Base-by-base conservation (phyloP, 2,888 invertebrate species). In the Bellardia pandia region DNA sequence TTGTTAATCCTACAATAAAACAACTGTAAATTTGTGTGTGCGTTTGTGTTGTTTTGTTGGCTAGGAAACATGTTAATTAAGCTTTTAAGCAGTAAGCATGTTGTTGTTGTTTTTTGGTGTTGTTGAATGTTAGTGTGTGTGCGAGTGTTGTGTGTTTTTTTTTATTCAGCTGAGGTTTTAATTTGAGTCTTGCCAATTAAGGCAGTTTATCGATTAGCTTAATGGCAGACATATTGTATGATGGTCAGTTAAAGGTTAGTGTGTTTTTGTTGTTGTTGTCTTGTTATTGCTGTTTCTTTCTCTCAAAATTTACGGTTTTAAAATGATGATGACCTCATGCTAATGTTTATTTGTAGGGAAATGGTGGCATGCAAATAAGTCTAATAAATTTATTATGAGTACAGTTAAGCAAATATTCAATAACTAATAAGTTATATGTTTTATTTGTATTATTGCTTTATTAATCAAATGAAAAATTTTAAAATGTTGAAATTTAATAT, bases 41-140 rank as follows among this genome's bases (percentile, higher is more conserved):
- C 42, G 66, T 66, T 2, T 80, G 56, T 16, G 40, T 66, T 58
- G 11, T 48, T 58, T 68, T 75, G 75, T 88, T 85, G 86, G 82
- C 89, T 89, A 86, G 88, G 88, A 86, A 88, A 89, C 88, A 89
- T 89, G 89, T 89, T 89, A 89, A 89, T 89, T 89, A 89, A 88
- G 86, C 69, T 78, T 87, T 85, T 75, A 85, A 78, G 56, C 79
- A 66, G 81, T 82, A n/a, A 56, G 62, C 51, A 60, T 62, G 8
- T 72, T 81, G 60, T 82, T 51, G n/a, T 69, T 76, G 62, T 42
- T 51, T 3, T 62, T 37, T 60, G n/a, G 33, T 33, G 33, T 37
- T 37, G 40, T 23, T 45, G 45, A 3, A 51, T 40, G 48, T 16
- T 68, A 64, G 40, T 16, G 6, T 40, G n/a, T 56, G 8, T 23